These are phyloP conservation scores for Dipodomys stephensi DNA, from an alignment of 2,113 vertebrate genomes.

Conservation along the genomic window DNA sequence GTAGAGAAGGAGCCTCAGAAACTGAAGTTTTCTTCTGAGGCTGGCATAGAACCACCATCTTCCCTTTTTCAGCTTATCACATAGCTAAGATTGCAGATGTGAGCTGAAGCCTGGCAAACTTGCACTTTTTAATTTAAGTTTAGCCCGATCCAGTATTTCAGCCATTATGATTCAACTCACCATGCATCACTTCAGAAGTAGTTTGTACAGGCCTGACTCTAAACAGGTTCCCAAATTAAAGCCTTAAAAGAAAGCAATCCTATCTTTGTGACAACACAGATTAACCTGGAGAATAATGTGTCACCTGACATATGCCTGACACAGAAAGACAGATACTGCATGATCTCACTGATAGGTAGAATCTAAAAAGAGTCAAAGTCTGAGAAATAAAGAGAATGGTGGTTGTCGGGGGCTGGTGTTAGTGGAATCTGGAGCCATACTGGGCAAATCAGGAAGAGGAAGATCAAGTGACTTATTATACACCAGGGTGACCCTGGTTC, in stretches of 20 bases:
- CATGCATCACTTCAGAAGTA: neutral
- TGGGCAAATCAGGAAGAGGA: neutral
- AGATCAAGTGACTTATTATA: neutral
- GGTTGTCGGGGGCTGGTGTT: no score
- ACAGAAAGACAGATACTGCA: neutral
- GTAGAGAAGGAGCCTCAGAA: no score
- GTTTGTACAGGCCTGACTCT: neutral
- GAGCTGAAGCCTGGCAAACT: no score
- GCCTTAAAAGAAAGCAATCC: neutral
- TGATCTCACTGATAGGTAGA: neutral
- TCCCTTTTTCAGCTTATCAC: no score
- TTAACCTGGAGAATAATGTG: neutral
- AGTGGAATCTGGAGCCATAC: no score
- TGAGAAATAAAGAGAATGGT: neutral
- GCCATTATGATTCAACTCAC: no score
- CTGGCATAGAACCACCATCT: no score
- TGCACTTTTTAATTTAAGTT: neutral
- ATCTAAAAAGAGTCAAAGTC: neutral
- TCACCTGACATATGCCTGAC: neutral
- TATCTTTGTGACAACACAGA: neutral
- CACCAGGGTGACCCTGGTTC: neutral
- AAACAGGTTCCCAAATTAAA: neutral
- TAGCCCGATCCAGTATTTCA: no score
- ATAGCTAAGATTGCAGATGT: no score
- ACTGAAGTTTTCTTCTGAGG: no score